These are phyloP conservation scores for Neosilurus hyrtlii DNA, from an alignment of 2,797 vertebrate genomes.

Conservation along the genomic window DNA sequence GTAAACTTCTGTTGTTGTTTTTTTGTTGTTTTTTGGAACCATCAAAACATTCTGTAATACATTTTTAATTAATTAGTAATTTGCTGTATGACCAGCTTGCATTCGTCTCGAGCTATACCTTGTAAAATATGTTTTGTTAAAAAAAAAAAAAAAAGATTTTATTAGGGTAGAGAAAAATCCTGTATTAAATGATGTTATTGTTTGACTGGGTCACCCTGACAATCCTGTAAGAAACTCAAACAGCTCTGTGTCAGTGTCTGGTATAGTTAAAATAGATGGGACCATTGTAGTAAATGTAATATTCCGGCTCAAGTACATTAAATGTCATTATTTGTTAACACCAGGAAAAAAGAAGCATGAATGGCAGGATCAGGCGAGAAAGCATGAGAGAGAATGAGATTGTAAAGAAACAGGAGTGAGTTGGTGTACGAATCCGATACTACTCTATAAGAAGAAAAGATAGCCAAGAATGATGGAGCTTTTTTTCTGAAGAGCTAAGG, in stretches of 20 bases:
- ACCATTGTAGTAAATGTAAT: slow-evolving; percentile 2
- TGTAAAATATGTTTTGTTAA: not conserved
- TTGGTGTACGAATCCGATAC: not conserved
- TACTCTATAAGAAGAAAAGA: not conserved
- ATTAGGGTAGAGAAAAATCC: not conserved
- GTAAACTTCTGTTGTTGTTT: slow-evolving; percentile 65
- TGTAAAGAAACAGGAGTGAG: not conserved
- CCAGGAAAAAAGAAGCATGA: slow-evolving; percentile 7
- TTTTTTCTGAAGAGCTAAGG: not conserved
- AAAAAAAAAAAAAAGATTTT: not conserved
- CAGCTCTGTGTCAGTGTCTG: not conserved
- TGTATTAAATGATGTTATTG: not conserved
- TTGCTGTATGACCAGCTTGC: not conserved
- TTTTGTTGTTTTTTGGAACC: not conserved
- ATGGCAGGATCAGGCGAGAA: not conserved
- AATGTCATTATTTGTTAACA: not conserved
- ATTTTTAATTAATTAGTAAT: not conserved
- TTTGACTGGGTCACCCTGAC: not conserved
- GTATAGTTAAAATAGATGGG: not conserved
- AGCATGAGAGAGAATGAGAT: not conserved
- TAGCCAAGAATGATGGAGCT: not conserved
- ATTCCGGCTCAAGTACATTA: not conserved
- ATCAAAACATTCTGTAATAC: not conserved
- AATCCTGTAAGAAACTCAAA: not conserved
- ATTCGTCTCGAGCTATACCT: not conserved